Evolutionary conservation across 2,797 vertebrate species (phyloP).

Genomic region (Margarornis squamiger): DNA sequence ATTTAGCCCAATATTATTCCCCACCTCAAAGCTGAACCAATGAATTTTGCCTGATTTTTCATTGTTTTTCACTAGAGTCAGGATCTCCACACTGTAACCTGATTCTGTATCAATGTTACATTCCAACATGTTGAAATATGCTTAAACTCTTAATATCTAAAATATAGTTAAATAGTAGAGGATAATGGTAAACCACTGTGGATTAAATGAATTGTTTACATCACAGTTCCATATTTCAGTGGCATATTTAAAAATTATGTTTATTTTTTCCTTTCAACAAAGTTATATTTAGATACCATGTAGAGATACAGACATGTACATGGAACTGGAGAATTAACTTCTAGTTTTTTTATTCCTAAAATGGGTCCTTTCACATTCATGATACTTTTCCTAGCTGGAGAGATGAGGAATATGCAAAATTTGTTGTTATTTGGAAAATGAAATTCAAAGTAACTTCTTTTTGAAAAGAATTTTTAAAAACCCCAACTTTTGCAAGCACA

Average conservation of each 20-base stretch:
- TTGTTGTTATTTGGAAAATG: neutral
- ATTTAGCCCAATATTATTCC: neutral
- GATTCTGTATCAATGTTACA: neutral
- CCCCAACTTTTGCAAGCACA: neutral
- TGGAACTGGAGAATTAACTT: neutral
- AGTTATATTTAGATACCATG: neutral
- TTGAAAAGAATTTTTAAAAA: neutral
- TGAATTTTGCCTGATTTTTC: neutral
- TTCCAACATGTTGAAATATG: neutral
- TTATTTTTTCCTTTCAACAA: neutral
- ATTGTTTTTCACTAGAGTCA: neutral
- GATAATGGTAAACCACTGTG: neutral
- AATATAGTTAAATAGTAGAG: neutral
- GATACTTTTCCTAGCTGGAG: neutral
- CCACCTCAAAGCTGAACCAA: neutral
- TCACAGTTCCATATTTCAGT: neutral
- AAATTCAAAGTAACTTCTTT: neutral
- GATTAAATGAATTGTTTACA: neutral
- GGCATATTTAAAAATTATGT: neutral
- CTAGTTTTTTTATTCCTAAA: neutral
- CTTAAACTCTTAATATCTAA: neutral
- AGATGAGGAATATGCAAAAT: neutral
- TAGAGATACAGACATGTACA: neutral
- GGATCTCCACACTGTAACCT: neutral
- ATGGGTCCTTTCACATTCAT: neutral